Base-by-base conservation (phyloP, 2,797 vertebrate species). In the Phoxinus dragarum region DNA sequence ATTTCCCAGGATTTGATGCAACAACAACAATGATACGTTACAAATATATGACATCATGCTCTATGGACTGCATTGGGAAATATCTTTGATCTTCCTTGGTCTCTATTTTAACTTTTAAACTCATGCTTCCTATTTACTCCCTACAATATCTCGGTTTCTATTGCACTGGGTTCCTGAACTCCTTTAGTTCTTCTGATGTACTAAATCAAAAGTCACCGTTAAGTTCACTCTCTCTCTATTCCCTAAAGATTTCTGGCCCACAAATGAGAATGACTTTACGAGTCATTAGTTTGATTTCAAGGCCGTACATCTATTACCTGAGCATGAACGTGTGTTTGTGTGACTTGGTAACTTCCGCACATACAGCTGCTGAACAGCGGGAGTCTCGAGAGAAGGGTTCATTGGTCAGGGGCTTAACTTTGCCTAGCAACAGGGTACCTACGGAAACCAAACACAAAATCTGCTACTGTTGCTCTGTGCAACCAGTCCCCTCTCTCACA, bases 361-460 rank as follows among this genome's bases (percentile, higher is more conserved):
- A 79, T 71, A 80, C 92, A 94, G 94, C 93, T 94, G 93, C 92
- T 94, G 89, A 94, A 91, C 93, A 95, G 92, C 94, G 94, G 94
- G 93, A 90, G 89, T 91, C 89, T 90, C 91, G 82, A 91, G 90
- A 91, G 92, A 90, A 91, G 88, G 92, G 91, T 92, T 94, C 91
- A 95, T 92, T 95, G 94, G 94, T 94, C 92, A 93, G 90, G 88
- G 91, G 93, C 91, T 94, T 94, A 93, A 91, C 90, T 94, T 95
- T 95, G 94, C 95, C 94, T 95, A 94, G 95, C 94, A 95, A 96
- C 95, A 94, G 89, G 86, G 93, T 93, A 91, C 90, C 91, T 92
- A 93, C 93, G 90, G 91, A 93, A 94, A 94, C 91, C 91, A 95
- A 93, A 94, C 91, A 94, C 92, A 94, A 93, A 93, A 93, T 90